Evolutionary conservation across 1,140 invertebrate species (phyloP).

Genomic region (Solen grandis): DNA sequence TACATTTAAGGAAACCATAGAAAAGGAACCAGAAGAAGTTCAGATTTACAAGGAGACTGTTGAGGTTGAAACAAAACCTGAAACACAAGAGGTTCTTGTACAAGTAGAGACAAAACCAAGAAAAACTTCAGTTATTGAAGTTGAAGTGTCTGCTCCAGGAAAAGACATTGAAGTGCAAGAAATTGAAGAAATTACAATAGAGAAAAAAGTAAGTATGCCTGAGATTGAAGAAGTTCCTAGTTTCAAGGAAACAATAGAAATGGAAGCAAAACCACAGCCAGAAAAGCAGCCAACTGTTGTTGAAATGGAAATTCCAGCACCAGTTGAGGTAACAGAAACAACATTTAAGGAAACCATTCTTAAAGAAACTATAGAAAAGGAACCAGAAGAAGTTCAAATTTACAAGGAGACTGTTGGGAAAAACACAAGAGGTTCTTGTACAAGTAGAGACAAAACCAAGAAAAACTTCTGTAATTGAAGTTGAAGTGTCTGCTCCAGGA

Average conservation of each 20-base stretch:
- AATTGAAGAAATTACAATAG: slow-evolving; percentile 13
- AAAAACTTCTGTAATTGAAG: no score
- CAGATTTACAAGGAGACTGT: slow-evolving; percentile 14
- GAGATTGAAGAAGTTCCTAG: slow-evolving; percentile 7
- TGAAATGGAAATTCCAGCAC: neutral
- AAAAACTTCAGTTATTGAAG: no score
- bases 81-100: slow-evolving; percentile 16
- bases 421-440: slow-evolving; percentile 16
- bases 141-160: no score
- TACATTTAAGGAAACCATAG: slow-evolving; percentile 25
- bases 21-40: slow-evolving; percentile 2
- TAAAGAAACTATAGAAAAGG: slow-evolving; percentile 25
- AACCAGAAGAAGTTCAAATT: neutral
- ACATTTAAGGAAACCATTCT: slow-evolving; percentile 23
- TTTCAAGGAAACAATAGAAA: slow-evolving; percentile 33
- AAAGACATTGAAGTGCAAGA: slow-evolving; percentile 47
- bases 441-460: slow-evolving; percentile 25
- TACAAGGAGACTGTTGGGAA: slow-evolving; percentile 26
- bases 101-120: slow-evolving; percentile 25
- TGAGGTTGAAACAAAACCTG: slow-evolving; percentile 24
- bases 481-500: slow-evolving; percentile 6
- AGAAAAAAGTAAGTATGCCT: neutral
- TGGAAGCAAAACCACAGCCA: slow-evolving; percentile 4
- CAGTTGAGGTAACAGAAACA: slow-evolving; percentile 13
- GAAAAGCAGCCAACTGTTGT: neutral